Conservation (phyloP, 2,797 vertebrate genomes). For the Ciconia nigra region DNA sequence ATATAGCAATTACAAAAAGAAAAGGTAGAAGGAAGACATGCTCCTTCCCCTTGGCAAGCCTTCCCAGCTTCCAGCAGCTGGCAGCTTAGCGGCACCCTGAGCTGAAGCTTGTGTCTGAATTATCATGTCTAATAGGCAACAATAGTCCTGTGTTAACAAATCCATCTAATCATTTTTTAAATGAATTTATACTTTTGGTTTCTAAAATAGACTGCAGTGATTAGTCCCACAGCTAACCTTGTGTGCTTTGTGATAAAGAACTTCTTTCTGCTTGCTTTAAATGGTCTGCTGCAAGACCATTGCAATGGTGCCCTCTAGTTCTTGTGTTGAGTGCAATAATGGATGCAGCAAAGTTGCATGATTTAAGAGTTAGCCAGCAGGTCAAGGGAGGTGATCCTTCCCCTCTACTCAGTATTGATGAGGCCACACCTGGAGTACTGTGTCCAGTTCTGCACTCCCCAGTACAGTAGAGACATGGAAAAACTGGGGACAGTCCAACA, state of each 20-base stretch:
- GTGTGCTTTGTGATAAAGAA: neutral
- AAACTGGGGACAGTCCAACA: neutral
- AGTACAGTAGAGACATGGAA: neutral
- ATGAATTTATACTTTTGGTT: neutral
- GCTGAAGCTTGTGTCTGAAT: neutral
- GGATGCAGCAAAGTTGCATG: neutral
- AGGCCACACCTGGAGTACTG: neutral
- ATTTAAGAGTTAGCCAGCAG: neutral
- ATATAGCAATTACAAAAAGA: neutral
- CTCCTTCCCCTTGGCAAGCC: neutral
- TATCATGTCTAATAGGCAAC: neutral
- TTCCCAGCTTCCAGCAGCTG: neutral
- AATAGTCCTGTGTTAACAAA: neutral
- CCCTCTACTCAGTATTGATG: neutral
- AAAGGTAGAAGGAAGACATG: neutral
- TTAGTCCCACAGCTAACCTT: neutral
- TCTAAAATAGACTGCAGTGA: neutral
- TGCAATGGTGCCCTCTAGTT: neutral
- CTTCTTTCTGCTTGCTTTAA: neutral
- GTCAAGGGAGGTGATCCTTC: neutral
- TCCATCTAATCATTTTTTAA: neutral
- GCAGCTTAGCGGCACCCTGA: neutral
- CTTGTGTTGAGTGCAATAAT: accelerated
- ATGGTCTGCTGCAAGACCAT: neutral
- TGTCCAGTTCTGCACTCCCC: neutral